Evolutionary conservation across 2,113 vertebrate species (phyloP).

Genomic region (Procavia capensis): DNA sequence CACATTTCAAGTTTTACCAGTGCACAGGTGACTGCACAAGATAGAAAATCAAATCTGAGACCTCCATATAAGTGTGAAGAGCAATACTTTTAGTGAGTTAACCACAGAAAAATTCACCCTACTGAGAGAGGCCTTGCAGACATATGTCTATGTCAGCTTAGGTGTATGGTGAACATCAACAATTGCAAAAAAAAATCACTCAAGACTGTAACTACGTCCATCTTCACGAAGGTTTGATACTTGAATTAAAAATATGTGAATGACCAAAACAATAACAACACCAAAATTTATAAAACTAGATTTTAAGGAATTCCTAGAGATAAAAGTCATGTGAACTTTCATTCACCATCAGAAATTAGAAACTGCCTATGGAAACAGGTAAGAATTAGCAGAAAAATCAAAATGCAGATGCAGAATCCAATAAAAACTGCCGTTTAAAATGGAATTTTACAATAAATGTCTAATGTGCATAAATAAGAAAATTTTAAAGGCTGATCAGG

Average conservation of each 20-base stretch:
- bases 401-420: background rate
- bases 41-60: background rate
- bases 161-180: background rate
- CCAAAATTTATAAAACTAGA: background rate
- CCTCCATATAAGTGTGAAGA: background rate
- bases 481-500: background rate
- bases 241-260: background rate
- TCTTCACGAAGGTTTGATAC: background rate
- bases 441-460: background rate
- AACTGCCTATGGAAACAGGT: background rate
- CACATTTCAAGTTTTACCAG: background rate
- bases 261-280: background rate
- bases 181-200: background rate
- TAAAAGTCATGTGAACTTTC: background rate
- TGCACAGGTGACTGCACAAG: background rate
- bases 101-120: background rate
- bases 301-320: background rate
- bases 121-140: fast-evolving
- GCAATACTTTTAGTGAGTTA: background rate
- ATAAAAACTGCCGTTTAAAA: background rate
- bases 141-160: fast-evolving
- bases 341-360: conserved; percentile 4
- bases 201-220: background rate
- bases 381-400: background rate
- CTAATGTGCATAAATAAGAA: background rate